These are phyloP conservation scores for Enteromius argenteus DNA, from an alignment of 2,797 vertebrate species.

Conservation along the genomic window DNA sequence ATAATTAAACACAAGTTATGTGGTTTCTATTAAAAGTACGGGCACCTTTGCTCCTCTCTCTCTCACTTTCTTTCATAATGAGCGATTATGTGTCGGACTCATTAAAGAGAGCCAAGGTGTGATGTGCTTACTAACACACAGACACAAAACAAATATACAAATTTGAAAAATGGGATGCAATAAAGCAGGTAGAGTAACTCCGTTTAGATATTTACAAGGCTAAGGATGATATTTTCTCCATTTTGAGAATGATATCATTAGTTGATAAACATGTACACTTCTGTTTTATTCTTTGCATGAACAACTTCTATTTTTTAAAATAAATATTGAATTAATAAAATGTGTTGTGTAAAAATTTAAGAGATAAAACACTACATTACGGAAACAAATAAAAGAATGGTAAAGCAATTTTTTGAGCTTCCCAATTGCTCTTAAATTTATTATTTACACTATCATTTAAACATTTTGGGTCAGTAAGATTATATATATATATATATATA, in stretches of 20 bases:
- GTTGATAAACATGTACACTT: background rate
- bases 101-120: slow-evolving; percentile 24
- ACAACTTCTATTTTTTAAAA: background rate
- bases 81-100: slow-evolving; percentile 14
- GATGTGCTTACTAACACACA: slow-evolving; percentile 26
- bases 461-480: background rate
- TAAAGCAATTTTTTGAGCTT: background rate
- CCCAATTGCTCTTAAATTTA: background rate
- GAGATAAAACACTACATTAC: background rate
- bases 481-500: no score
- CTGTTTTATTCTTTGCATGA: no score
- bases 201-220: background rate
- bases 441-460: background rate
- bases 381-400: background rate
- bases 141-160: background rate
- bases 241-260: background rate
- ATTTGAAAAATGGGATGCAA: background rate
- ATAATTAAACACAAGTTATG: slow-evolving; percentile 74
- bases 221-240: background rate
- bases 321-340: background rate
- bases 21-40: slow-evolving; percentile 61
- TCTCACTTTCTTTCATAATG: slow-evolving; percentile 18
- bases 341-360: background rate
- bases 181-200: background rate
- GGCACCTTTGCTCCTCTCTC: slow-evolving; percentile 16